These are phyloP conservation scores for Mormyrus iriodes DNA, from an alignment of 2,113 vertebrate species.

Conservation along the genomic window DNA sequence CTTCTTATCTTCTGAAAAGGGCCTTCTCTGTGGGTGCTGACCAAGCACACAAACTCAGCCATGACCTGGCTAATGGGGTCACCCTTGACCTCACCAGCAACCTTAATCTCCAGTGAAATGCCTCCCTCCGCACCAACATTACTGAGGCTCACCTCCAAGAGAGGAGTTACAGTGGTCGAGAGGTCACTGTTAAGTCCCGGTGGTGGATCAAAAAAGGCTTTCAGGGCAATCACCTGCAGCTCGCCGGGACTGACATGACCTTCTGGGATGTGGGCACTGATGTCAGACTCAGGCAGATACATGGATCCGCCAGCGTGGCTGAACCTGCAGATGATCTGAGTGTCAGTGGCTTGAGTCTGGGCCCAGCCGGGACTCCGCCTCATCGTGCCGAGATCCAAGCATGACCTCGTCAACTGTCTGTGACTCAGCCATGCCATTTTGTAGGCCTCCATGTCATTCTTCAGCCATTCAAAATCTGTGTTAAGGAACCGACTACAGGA, in stretches of 20 bases:
- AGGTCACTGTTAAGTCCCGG: conserved; percentile 74
- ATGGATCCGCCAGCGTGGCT: conserved; percentile 75
- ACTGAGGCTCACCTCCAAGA: conserved; percentile 78
- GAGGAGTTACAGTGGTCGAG: conserved; percentile 78
- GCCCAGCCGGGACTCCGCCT: conserved; percentile 85
- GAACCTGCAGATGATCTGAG: conserved; percentile 70
- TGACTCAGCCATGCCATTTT: conserved; percentile 93
- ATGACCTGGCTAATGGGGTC: conserved; percentile 84
- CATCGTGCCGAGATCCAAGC: conserved; percentile 78
- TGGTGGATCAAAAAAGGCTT: conserved; percentile 79
- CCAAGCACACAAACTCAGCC: conserved; percentile 75
- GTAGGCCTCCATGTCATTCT: conserved; percentile 83
- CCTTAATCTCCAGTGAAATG: conserved; percentile 80
- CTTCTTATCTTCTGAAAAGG: conserved; percentile 76
- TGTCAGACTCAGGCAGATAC: conserved; percentile 74
- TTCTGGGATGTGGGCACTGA: conserved; percentile 75
- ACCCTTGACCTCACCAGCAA: conserved; percentile 74
- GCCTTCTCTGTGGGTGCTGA: conserved; percentile 72
- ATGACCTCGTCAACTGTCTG: conserved; percentile 83
- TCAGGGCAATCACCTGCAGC: conserved; percentile 78
- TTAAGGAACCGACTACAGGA: conserved; percentile 52
- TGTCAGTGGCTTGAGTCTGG: conserved; percentile 83
- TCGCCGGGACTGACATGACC: conserved; percentile 78
- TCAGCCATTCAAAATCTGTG: conserved; percentile 74
- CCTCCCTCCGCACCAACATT: conserved; percentile 72